Evolutionary conservation across 2,797 vertebrate species (phyloP), one percentile per base, ranked within the genome.

Genomic region (Schizothorax lantsangensis): DNA sequence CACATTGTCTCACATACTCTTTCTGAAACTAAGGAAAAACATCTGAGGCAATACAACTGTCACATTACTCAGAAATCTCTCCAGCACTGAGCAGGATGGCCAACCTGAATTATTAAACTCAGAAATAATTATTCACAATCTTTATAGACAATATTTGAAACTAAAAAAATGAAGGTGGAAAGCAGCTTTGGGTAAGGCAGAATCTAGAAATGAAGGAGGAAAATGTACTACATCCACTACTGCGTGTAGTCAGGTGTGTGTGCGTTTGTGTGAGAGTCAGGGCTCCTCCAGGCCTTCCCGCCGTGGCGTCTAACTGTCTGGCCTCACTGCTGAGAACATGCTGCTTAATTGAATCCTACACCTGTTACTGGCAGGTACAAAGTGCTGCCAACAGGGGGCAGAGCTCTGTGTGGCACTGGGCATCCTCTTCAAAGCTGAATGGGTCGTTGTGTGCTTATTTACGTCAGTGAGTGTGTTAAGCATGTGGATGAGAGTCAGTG

Each of bases 281-380:
- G 49, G 77, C 52, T 72, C 84, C 84, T 89, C 68, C 88, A 88
- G 74, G 75, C 84, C 62, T 49, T 88, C 88, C 52, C 72, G 78
- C 68, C 9, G 73, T 62, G 86, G 40, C 62, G 14, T 88, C 79
- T 77, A 85, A 47, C 79, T 62, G 80, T 72, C 33, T 73, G 84
- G 74, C 52, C 74, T 71, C 80, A 79, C 87, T 62, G 57, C 87
- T 79, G 87, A 79, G 80, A 91, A 84, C 94, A 92, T 92, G 94
- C 93, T 94, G 95, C 90, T 95, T 95, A 95, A 96, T 95, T 96
- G 95, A 96, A 96, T 95, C 91, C 90, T 91, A 92, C 94, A 96
- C 94, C 94, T 95, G 95, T 94, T 95, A 93, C 93, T 94, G 94
- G 94, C 94, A 95, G 92, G 92, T 94, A 91, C 90, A 90, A 79